A percentile compares a stretch with the other conserved stretches of the same genome.
phyloP scores from a whole-genome alignment of 2,113 vertebrate species.

The Tautogolabrus adspersus region DNA sequence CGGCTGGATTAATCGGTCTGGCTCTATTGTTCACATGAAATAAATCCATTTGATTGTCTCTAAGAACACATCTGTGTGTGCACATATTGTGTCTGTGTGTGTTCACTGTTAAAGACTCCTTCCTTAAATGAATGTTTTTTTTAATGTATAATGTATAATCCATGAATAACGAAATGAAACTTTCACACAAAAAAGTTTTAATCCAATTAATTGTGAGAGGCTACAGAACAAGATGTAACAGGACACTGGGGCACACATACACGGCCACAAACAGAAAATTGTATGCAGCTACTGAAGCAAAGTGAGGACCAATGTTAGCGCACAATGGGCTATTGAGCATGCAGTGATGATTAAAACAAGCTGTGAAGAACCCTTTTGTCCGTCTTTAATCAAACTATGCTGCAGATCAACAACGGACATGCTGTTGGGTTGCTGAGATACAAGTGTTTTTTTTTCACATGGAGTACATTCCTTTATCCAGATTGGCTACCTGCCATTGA shows the following conservation, averaged over 20 bases:
- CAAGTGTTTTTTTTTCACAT: slow-evolving; percentile 20
- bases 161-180: not conserved
- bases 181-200: not conserved
- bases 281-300: slow-evolving; percentile 56
- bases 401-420: slow-evolving; percentile 50
- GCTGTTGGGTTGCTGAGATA: slow-evolving; percentile 52
- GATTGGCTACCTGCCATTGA: slow-evolving; percentile 58
- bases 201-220: slow-evolving; percentile 6
- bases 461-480: slow-evolving; percentile 28
- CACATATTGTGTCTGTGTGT: not conserved
- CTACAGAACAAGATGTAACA: slow-evolving; percentile 34
- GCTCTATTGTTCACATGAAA: not conserved
- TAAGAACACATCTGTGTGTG: not conserved
- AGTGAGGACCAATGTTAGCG: slow-evolving; percentile 36
- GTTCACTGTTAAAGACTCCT: too few species aligned
- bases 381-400: slow-evolving; percentile 62
- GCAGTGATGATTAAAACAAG: slow-evolving; percentile 64
- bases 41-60: not conserved
- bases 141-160: too few species aligned
- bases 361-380: slow-evolving; percentile 57
- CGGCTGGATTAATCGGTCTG: too few species aligned
- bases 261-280: slow-evolving; percentile 36
- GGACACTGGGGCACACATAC: slow-evolving; percentile 24
- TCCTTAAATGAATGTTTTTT: too few species aligned
- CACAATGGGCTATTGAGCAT: slow-evolving; percentile 63